phyloP scores from a whole-genome alignment of 2,113 vertebrate species.

The Ivindomyrus marchei region DNA sequence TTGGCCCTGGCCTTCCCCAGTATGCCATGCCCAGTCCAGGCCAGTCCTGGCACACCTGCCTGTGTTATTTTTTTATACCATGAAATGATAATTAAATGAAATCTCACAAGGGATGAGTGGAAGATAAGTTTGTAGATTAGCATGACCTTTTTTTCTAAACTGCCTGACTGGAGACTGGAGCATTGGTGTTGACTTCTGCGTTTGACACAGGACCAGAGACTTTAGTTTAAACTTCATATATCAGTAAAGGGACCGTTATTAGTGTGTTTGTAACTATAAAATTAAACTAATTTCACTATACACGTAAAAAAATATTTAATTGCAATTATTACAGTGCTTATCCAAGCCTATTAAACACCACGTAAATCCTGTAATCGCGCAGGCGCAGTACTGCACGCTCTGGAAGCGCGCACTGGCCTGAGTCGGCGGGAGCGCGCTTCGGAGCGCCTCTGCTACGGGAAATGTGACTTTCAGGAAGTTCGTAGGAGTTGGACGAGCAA shows the following conservation, averaged over 20 bases:
- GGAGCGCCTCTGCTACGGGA: slow-evolving; percentile 47
- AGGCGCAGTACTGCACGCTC: neutral
- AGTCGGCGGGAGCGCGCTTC: neutral
- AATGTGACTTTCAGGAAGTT: slow-evolving; percentile 56
- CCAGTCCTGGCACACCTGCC: too few relatives aligned
- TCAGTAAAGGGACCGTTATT: neutral
- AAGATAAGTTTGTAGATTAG: too few relatives aligned
- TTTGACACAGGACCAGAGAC: neutral
- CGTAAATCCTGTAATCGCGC: neutral
- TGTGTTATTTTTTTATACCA: neutral
- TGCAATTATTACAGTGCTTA: neutral
- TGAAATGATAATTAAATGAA: neutral
- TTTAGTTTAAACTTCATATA: neutral
- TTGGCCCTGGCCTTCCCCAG: too few relatives aligned
- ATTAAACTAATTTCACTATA: neutral
- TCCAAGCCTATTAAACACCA: neutral
- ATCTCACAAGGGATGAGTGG: neutral
- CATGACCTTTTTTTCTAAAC: too few relatives aligned
- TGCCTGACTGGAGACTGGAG: neutral
- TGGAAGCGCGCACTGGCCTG: neutral
- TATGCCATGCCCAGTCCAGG: too few relatives aligned
- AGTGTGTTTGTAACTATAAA: neutral
- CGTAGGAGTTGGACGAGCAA: slow-evolving; percentile 19
- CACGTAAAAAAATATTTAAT: neutral
- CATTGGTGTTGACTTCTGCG: neutral